These are phyloP conservation scores for Phyllotreta striolata DNA, from an alignment of 2,888 invertebrate genomes.

Conservation along the genomic window DNA sequence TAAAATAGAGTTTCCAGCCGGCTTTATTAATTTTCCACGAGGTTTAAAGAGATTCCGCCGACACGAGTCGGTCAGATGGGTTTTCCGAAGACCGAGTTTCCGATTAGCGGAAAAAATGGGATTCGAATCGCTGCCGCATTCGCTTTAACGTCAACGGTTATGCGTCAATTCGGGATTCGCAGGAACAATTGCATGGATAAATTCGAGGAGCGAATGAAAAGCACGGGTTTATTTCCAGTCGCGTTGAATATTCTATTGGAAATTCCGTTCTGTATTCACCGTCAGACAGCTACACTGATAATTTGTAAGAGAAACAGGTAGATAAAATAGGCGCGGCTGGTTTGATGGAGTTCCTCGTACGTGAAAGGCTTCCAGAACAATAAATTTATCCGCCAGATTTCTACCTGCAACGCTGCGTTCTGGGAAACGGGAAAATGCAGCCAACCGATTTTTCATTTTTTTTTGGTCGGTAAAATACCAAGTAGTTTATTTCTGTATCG, in stretches of 20 bases:
- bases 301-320: constrained; percentile 29
- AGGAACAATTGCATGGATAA: too few species aligned
- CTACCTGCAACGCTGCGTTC: neutral
- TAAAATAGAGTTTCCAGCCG: neutral
- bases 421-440: too few species aligned
- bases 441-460: too few species aligned
- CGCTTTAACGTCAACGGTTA: too few species aligned
- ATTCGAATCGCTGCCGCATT: too few species aligned
- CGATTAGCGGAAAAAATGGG: neutral
- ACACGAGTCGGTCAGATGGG: neutral
- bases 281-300: constrained; percentile 5
- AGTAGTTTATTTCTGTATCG: too few species aligned
- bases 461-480: too few species aligned
- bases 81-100: neutral
- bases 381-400: constrained; percentile 17
- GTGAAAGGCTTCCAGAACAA: constrained; percentile 25
- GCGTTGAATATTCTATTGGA: constrained; percentile 11
- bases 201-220: too few species aligned
- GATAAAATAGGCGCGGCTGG: constrained; percentile 14
- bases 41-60: neutral
- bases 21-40: constrained; percentile 13
- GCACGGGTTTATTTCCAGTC: neutral
- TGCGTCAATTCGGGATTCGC: too few species aligned
- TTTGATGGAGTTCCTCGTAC: constrained; percentile 20
- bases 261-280: constrained; percentile 4